phyloP scores from a whole-genome alignment of 2,113 vertebrate species.

The Xyrauchen texanus region DNA sequence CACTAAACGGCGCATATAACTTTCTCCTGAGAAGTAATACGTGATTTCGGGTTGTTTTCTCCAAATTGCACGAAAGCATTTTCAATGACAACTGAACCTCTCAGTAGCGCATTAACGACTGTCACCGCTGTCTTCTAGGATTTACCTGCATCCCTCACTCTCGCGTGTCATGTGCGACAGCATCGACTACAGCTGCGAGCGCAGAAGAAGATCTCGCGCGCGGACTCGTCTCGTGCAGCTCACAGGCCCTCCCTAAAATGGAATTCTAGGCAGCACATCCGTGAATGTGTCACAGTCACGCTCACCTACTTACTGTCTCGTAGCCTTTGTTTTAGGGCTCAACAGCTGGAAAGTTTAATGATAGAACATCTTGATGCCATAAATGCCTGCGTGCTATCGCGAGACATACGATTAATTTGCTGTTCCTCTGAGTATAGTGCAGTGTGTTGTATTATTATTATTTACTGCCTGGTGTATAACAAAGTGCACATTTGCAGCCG shows the following conservation, averaged over 20 bases:
- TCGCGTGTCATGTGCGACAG: neutral
- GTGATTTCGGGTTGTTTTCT: neutral
- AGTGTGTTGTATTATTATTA: neutral
- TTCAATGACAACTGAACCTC: neutral
- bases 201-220: slow-evolving; percentile 11
- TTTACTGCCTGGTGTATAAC: neutral
- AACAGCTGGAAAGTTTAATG: neutral
- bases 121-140: slow-evolving; percentile 34
- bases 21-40: slow-evolving; percentile 5
- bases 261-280: slow-evolving; percentile 42
- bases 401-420: neutral
- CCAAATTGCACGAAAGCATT: neutral
- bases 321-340: neutral
- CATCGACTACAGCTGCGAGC: neutral
- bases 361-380: neutral
- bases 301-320: slow-evolving; percentile 8
- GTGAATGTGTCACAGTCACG: slow-evolving; percentile 12
- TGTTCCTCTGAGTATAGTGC: neutral
- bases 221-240: slow-evolving; percentile 6
- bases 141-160: slow-evolving; percentile 8
- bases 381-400: neutral
- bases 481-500: neutral
- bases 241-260: slow-evolving; percentile 47
- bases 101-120: neutral
- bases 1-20: neutral